phyloP scores from a whole-genome alignment of 2,888 invertebrate species.

The Cantharis flavilabris region DNA sequence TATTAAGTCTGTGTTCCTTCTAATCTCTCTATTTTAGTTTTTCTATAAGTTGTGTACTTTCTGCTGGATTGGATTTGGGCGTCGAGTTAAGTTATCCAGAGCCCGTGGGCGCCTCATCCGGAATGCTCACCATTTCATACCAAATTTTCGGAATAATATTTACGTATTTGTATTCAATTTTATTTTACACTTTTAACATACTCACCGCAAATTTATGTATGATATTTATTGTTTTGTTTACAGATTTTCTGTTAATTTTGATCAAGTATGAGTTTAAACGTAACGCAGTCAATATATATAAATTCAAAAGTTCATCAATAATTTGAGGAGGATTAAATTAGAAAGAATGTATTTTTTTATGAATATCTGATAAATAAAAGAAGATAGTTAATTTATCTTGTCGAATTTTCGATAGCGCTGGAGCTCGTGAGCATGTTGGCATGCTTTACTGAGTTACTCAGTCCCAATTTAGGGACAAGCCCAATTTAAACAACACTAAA shows the following conservation, averaged over 20 bases:
- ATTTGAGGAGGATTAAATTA: no score
- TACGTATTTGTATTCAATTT: conserved; percentile 37
- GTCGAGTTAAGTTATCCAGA: conserved; percentile 95
- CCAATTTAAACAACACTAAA: no score
- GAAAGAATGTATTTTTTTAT: no score
- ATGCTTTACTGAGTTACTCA: no score
- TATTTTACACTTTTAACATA: conserved; percentile 37
- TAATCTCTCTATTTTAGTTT: conserved; percentile 66
- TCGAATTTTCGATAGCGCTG: no score
- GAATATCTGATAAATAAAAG: no score
- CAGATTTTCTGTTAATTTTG: conserved; percentile 31
- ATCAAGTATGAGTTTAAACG: conserved; percentile 39
- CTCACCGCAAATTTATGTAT: conserved; percentile 33
- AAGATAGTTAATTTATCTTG: no score
- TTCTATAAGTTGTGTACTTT: conserved; percentile 95
- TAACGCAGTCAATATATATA: conserved; percentile 8
- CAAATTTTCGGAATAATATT: conserved; percentile 40
- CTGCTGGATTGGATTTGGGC: conserved; percentile 94
- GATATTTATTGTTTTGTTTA: conserved; percentile 26
- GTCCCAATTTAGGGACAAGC: no score
- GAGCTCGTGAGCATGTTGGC: no score
- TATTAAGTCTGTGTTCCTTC: background rate
- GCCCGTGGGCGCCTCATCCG: conserved; percentile 92
- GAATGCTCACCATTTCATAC: conserved; percentile 81
- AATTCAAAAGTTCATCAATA: background rate